Conservation (phyloP, 2,888 invertebrate species). For the Pinctada fucata region DNA sequence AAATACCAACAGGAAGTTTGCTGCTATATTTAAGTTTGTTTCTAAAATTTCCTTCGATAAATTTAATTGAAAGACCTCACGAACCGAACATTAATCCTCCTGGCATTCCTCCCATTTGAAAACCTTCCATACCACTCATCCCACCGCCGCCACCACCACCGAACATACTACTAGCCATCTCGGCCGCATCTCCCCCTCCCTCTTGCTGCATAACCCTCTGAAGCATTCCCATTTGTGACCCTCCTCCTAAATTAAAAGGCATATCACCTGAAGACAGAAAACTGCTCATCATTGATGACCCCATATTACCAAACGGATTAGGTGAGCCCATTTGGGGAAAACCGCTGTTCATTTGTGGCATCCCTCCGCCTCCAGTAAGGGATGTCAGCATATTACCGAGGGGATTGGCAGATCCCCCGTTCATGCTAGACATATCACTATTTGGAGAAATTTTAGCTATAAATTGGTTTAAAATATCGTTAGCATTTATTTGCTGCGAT, state of each 20-base stretch:
- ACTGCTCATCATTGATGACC: neutral
- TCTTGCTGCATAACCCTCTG: neutral
- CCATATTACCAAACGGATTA: neutral
- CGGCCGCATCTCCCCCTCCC: neutral
- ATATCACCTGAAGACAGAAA: neutral
- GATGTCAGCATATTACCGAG: neutral
- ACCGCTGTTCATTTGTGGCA: neutral
- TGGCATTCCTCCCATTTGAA: neutral
- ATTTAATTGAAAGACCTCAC: neutral
- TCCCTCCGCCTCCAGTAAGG: neutral
- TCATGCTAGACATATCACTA: neutral
- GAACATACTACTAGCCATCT: neutral
- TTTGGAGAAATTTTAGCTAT: neutral
- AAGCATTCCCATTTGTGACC: neutral
- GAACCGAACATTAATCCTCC: neutral
- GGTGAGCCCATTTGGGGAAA: neutral
- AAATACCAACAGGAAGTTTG: no score
- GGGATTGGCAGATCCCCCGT: neutral
- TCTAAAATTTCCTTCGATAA: no score
- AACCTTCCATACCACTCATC: neutral
- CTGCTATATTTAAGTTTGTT: no score
- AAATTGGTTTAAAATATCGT: neutral
- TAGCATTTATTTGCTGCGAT: neutral
- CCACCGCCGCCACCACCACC: neutral
- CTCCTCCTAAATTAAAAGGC: neutral